Conservation (phyloP, 2,888 invertebrate genomes). For the Sipha maydis region DNA sequence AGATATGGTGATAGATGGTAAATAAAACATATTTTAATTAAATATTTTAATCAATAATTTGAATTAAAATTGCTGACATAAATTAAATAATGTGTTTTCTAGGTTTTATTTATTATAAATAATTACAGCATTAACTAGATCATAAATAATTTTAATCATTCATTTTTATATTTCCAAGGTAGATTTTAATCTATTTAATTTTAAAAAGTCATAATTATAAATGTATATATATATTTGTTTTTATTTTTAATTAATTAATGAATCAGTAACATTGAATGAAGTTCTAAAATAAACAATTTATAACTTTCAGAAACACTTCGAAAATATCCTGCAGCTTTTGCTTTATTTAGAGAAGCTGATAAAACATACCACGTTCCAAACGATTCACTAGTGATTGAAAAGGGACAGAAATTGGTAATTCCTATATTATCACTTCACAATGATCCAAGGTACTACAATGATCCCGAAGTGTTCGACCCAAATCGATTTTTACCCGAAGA, state of each 20-base stretch:
- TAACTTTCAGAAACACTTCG: constrained; percentile 71
- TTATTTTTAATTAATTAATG: background rate
- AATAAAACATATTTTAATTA: background rate
- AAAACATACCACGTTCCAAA: constrained; percentile 70
- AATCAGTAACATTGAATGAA: background rate
- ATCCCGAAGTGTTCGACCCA: constrained; percentile 72
- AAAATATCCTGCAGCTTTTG: constrained; percentile 72
- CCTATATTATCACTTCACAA: constrained; percentile 72
- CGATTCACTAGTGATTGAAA: constrained; percentile 69
- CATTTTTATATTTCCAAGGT: too few relatives aligned
- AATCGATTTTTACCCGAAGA: constrained; percentile 71
- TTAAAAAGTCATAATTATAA: too few relatives aligned
- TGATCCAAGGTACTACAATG: constrained; percentile 71
- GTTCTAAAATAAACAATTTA: too few relatives aligned
- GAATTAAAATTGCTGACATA: background rate
- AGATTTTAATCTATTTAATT: too few relatives aligned
- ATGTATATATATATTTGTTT: background rate
- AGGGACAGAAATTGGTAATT: constrained; percentile 71
- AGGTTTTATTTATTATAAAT: background rate
- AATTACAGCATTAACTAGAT: background rate
- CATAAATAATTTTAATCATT: background rate
- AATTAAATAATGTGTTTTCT: too few relatives aligned
- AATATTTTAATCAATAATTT: too few relatives aligned
- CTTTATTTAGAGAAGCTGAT: constrained; percentile 71
- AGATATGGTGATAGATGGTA: constrained; percentile 69